Evolutionary conservation across 35 echinoderm and acorn worm genomes (phyloP).

Genomic region (Lytechinus pictus): DNA sequence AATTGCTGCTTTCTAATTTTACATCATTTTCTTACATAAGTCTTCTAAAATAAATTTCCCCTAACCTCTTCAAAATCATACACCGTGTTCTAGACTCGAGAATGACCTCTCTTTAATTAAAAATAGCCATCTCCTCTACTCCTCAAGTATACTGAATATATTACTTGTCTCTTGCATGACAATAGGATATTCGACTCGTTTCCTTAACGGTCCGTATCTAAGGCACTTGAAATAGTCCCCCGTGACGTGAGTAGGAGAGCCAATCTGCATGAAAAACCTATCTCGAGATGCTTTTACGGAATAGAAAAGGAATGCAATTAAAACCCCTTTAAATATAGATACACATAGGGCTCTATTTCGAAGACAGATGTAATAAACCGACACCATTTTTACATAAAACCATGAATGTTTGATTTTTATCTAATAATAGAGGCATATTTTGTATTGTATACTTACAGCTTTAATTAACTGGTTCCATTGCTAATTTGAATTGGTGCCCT

Average conservation of each 20-base stretch:
- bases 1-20: too few relatives aligned
- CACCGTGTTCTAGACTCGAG: neutral
- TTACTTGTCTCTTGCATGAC: neutral
- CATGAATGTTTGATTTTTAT: too few relatives aligned
- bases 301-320: neutral
- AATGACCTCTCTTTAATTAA: neutral
- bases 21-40: too few relatives aligned
- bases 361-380: neutral
- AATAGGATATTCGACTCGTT: neutral
- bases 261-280: neutral
- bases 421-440: too few relatives aligned
- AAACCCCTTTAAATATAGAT: neutral
- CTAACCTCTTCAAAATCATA: neutral
- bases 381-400: too few relatives aligned
- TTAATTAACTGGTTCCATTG: too few relatives aligned
- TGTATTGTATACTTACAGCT: too few relatives aligned
- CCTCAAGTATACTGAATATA: neutral
- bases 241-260: neutral
- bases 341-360: neutral
- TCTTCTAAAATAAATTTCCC: neutral
- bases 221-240: neutral
- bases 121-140: neutral
- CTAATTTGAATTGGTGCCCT: too few relatives aligned
- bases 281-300: neutral
- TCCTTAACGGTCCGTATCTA: neutral